Conservation (phyloP, 2,113 vertebrate species). For the Rhagologus leucostigma region DNA sequence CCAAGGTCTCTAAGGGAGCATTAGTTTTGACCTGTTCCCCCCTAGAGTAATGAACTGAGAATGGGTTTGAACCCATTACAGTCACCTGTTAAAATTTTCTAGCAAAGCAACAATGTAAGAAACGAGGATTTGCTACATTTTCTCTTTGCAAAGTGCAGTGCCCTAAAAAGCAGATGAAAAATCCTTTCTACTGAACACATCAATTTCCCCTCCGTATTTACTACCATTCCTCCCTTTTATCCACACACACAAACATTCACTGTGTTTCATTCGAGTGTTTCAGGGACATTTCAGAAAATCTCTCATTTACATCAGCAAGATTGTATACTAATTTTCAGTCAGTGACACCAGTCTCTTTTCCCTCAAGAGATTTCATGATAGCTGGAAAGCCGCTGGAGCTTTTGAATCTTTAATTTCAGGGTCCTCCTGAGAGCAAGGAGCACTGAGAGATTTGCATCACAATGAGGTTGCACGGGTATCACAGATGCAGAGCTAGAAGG, state of each 20-base stretch:
- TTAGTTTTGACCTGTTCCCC: background rate
- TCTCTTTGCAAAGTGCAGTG: background rate
- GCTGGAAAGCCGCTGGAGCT: background rate
- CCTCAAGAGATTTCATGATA: background rate
- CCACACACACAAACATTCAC: background rate
- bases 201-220: background rate
- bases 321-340: background rate
- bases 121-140: background rate
- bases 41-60: background rate
- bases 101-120: background rate
- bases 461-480: accelerated
- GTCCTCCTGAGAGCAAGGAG: background rate
- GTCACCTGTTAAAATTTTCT: background rate
- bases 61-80: background rate
- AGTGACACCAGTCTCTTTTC: background rate
- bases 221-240: background rate
- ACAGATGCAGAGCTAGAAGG: background rate
- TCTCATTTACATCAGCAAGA: background rate
- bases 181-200: background rate
- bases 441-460: background rate
- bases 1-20: background rate
- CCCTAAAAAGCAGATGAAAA: background rate
- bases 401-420: conserved; percentile 5
- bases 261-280: background rate
- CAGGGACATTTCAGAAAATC: background rate